These are phyloP conservation scores for Mus spretus DNA, from an alignment of 2,797 vertebrate species.

Conservation along the genomic window DNA sequence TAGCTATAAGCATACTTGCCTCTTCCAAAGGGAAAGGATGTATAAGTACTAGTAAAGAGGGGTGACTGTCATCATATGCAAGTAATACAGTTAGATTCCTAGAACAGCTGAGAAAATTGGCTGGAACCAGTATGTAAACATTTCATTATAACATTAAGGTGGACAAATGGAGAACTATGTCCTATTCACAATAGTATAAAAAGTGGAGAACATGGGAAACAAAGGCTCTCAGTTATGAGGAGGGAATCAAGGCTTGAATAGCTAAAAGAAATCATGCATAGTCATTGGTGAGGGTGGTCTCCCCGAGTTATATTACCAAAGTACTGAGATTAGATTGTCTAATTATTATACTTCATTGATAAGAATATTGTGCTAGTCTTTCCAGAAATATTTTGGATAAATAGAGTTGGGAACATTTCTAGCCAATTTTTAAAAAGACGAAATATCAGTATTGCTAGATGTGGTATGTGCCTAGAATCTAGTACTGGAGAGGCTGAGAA, in stretches of 20 bases:
- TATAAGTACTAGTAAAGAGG: neutral
- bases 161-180: neutral
- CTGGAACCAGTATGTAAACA: constrained; percentile 4
- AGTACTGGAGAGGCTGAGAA: neutral
- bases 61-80: neutral
- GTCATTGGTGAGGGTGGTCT: neutral
- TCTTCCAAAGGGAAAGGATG: neutral
- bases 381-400: neutral
- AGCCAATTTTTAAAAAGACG: neutral
- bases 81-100: neutral
- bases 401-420: too few relatives aligned
- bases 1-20: neutral
- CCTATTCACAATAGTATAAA: neutral
- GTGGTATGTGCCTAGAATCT: neutral
- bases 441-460: neutral
- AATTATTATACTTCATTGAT: neutral
- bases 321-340: neutral
- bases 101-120: constrained; percentile 21
- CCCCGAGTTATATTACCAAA: neutral
- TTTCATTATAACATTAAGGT: constrained; percentile 30
- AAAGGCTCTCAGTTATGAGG: neutral
- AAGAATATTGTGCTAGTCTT: neutral
- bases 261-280: neutral
- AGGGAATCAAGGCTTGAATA: neutral
- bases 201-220: neutral